phyloP scores from a whole-genome alignment of 2,888 invertebrate species.

The Heliconius ethilla region DNA sequence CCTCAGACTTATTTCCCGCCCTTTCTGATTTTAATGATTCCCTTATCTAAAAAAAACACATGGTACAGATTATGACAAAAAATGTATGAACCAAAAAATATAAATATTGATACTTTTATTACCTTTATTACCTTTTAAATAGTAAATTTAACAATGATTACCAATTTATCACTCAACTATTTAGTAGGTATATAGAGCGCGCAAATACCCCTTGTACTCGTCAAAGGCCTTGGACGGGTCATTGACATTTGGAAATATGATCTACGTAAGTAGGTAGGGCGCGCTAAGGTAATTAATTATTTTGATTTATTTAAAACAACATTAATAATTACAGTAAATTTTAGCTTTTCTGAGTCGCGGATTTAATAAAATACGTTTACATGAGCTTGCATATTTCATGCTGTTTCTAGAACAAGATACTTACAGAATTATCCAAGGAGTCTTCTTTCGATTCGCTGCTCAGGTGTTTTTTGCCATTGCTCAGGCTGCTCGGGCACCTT shows the following conservation, averaged over 20 bases:
- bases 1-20: constrained; percentile 79
- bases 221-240: constrained; percentile 29
- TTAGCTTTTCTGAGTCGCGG: not conserved
- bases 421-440: constrained; percentile 74
- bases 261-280: not conserved
- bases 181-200: not conserved
- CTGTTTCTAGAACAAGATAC: constrained; percentile 46
- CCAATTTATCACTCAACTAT: not conserved
- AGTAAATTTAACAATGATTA: not conserved
- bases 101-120: not conserved
- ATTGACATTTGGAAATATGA: constrained; percentile 20
- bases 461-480: constrained; percentile 68
- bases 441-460: constrained; percentile 71
- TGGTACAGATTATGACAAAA: not conserved
- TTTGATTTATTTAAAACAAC: not conserved
- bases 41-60: constrained; percentile 58
- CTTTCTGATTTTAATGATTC: constrained; percentile 72
- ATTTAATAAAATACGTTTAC: not conserved
- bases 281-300: not conserved
- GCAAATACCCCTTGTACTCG: constrained; percentile 9
- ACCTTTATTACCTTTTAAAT: not conserved
- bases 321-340: not conserved
- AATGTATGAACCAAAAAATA: not conserved
- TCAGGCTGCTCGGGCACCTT: constrained; percentile 69
- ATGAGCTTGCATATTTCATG: not conserved